Evolutionary conservation across 2,888 invertebrate species (phyloP).

Genomic region (Toxonevra muliebris): DNA sequence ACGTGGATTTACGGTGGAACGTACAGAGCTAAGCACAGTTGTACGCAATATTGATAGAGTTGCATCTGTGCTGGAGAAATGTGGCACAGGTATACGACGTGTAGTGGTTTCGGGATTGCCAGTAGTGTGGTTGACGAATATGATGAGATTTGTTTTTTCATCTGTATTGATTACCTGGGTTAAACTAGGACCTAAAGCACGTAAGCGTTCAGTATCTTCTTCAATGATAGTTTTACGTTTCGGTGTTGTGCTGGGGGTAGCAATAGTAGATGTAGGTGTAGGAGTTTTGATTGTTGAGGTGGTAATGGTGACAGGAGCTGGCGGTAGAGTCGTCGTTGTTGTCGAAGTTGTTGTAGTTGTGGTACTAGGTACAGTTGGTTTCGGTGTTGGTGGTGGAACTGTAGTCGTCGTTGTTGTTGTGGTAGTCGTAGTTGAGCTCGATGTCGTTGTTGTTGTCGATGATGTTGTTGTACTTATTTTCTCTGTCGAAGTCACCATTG

Average conservation of each 20-base stretch:
- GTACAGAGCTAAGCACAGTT: slow-evolving; percentile 66
- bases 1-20: slow-evolving; percentile 59
- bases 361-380: slow-evolving; percentile 30
- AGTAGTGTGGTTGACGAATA: slow-evolving; percentile 55
- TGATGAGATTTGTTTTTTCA: slow-evolving; percentile 59
- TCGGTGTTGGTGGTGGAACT: slow-evolving; percentile 25
- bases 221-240: slow-evolving; percentile 45
- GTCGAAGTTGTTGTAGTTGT: slow-evolving; percentile 27
- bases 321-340: slow-evolving; percentile 17
- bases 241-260: background rate
- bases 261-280: background rate
- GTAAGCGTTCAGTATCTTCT: slow-evolving; percentile 52
- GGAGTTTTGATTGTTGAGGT: slow-evolving; percentile 27
- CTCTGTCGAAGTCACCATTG: slow-evolving; percentile 25
- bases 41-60: slow-evolving; percentile 66
- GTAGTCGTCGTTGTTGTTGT: slow-evolving; percentile 28
- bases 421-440: slow-evolving; percentile 13
- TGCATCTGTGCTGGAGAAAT: slow-evolving; percentile 59
- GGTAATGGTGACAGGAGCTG: slow-evolving; percentile 23
- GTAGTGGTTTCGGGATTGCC: background rate
- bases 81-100: slow-evolving; percentile 39
- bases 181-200: slow-evolving; percentile 53
- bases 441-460: slow-evolving; percentile 20
- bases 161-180: slow-evolving; percentile 56
- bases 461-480: slow-evolving; percentile 28